Evolutionary conservation across 1,140 invertebrate species (phyloP), one percentile per base, ranked within the genome.

Genomic region (Aphelenchoides fujianensis): DNA sequence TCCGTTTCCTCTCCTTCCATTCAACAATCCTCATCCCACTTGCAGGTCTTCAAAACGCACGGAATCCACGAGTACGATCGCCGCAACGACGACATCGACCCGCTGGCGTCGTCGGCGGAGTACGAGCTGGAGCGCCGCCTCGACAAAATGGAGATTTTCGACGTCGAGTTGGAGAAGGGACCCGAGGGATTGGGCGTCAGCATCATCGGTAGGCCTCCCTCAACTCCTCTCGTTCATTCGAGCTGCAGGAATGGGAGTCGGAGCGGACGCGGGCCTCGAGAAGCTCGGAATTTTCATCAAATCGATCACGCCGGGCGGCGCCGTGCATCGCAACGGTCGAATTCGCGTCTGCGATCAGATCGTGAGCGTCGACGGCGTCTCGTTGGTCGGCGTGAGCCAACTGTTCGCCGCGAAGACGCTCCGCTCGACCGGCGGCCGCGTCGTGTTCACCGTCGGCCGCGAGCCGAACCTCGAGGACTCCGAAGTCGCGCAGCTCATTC

Each of bases 311-410:
- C 91, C 92, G 54, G 92, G 92, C 84, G 96, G 95, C 23, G 94
- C 95, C 30, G 95, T 95, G 1, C 90, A 92, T 37, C 89, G 90
- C 74, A 94, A 98, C 87, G 92, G 92, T 2, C 94, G 88, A 73
- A 88, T 89, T 69, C 79, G 86, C 69, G 94, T 97, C 16, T 97
- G 96, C 86, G 95, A 98, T 87, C 95, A 98, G 86, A 98, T 98
- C 72, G 97, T 99, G 72, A 94, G 97, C 86, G 96, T 98, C 5
- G 95, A 98, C 87, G 93, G 94, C n/a, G 95, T 97, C 86, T 95
- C 92, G 84, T 88, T 98, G 73, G 96, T 91, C n/a, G 96, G 96
- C 27, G 96, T 98, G 0, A 97, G 94, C 0, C 96, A 98, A 87
- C 92, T 94, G 1, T 98, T 97, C 85, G 96, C 96, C 7, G 95